phyloP scores from a whole-genome alignment of 2,888 invertebrate genomes.

The Argyra leucocephala region DNA sequence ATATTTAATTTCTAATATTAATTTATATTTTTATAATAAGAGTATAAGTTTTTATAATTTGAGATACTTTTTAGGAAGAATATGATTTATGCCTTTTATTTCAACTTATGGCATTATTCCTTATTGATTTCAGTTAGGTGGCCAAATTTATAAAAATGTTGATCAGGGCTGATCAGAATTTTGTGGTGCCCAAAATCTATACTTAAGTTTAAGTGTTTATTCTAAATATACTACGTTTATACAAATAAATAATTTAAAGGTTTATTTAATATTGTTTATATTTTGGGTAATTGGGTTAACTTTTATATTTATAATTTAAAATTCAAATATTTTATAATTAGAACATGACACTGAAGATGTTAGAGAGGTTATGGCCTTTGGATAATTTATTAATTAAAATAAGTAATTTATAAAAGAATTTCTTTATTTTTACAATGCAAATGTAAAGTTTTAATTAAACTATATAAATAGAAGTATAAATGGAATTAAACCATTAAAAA shows the following conservation, averaged over 20 bases:
- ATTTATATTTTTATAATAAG: constrained; percentile 42
- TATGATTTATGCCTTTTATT: not conserved
- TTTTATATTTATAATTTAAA: constrained; percentile 14
- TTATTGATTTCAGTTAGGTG: too few species aligned
- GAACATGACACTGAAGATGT: constrained; percentile 46
- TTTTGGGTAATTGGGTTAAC: constrained; percentile 36
- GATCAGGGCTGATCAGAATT: constrained; percentile 48
- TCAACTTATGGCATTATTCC: not conserved
- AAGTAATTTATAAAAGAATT: constrained; percentile 35
- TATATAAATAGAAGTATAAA: constrained; percentile 53
- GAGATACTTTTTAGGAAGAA: not conserved
- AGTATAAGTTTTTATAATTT: not conserved
- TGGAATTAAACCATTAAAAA: constrained; percentile 45
- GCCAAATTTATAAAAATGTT: constrained; percentile 42
- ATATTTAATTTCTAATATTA: constrained; percentile 44
- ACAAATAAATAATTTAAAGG: constrained; percentile 47
- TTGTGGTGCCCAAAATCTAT: constrained; percentile 44
- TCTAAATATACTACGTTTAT: constrained; percentile 41
- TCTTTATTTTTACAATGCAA: constrained; percentile 55
- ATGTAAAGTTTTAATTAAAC: constrained; percentile 57
- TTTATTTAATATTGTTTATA: constrained; percentile 47
- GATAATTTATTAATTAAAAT: constrained; percentile 29
- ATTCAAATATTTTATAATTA: constrained; percentile 43
- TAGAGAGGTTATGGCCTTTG: constrained; percentile 36
- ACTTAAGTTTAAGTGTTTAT: constrained; percentile 40